A percentile compares a stretch with the other conserved stretches of the same genome.
Evolutionary conservation across 2,888 invertebrate genomes (phyloP).

Genomic region (Apeira syringaria): DNA sequence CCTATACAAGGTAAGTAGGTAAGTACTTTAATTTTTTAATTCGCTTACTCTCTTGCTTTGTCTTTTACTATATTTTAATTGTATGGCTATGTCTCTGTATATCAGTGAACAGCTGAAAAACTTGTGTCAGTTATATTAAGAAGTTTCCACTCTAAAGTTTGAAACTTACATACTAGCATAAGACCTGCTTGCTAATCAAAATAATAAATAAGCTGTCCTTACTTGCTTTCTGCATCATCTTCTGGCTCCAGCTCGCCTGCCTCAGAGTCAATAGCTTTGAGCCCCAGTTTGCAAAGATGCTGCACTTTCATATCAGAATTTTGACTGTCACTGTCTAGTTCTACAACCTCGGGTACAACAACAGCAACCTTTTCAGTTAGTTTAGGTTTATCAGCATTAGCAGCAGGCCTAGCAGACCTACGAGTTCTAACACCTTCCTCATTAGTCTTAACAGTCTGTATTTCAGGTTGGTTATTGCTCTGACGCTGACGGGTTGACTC

Average conservation of each 20-base stretch:
- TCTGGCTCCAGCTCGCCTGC: slow-evolving; percentile 46
- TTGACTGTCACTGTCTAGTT: slow-evolving; percentile 53
- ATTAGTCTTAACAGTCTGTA: slow-evolving; percentile 54
- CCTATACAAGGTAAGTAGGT: no score
- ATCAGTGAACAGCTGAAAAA: no score
- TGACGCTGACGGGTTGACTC: slow-evolving; percentile 62
- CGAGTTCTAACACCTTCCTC: slow-evolving; percentile 69
- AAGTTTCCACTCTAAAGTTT: no score
- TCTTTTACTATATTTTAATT: no score
- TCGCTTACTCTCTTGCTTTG: no score
- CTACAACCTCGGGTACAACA: slow-evolving; percentile 37
- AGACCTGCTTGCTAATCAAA: no score
- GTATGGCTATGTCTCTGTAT: no score
- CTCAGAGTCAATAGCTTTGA: slow-evolving; percentile 65
- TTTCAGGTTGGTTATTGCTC: slow-evolving; percentile 80
- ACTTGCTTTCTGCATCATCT: slow-evolving; percentile 12
- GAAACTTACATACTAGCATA: no score
- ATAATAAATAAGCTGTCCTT: no score
- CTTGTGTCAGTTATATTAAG: no score
- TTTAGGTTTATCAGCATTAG: slow-evolving; percentile 36
- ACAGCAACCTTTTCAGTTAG: slow-evolving; percentile 25
- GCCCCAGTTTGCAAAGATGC: slow-evolving; percentile 82
- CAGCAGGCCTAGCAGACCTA: slow-evolving; percentile 51
- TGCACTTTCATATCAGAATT: slow-evolving; percentile 81
- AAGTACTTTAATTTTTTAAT: no score